A percentile compares a stretch with the other conserved stretches of the same genome.
Conservation (phyloP, 1,140 invertebrate species). For the Zophobas atratus region DNA sequence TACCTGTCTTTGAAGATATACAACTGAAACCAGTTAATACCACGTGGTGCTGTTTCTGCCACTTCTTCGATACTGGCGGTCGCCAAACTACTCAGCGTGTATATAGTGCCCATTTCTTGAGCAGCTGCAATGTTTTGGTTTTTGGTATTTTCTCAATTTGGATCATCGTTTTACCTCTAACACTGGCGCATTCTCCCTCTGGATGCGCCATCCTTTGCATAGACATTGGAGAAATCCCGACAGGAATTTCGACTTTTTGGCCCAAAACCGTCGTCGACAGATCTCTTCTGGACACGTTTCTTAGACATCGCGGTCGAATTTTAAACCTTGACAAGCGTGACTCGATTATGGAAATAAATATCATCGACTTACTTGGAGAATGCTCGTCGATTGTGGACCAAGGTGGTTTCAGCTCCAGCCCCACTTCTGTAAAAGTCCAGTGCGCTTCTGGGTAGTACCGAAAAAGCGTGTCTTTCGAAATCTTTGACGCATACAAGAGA, state of each 20-base stretch:
- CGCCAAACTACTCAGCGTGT: slow-evolving; percentile 88
- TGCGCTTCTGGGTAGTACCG: slow-evolving; percentile 77
- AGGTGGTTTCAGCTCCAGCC: slow-evolving; percentile 85
- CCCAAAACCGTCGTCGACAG: slow-evolving; percentile 79
- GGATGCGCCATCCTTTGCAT: slow-evolving; percentile 95
- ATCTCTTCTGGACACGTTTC: slow-evolving; percentile 81
- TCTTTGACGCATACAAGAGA: slow-evolving; percentile 82
- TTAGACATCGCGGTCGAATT: slow-evolving; percentile 85
- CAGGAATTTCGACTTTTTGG: slow-evolving; percentile 80
- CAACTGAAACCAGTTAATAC: slow-evolving; percentile 91
- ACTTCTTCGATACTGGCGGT: slow-evolving; percentile 93
- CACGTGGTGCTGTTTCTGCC: slow-evolving; percentile 80
- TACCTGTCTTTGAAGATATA: slow-evolving; percentile 86
- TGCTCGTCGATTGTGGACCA: slow-evolving; percentile 83
- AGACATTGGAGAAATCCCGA: slow-evolving; percentile 92
- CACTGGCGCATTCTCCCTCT: slow-evolving; percentile 91
- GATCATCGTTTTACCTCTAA: slow-evolving; percentile 75
- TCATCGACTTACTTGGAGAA: slow-evolving; percentile 80
- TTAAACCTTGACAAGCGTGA: slow-evolving; percentile 74
- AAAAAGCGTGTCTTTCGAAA: slow-evolving; percentile 82
- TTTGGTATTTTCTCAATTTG: neutral
- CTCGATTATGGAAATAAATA: neutral
- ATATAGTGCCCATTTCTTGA: slow-evolving; percentile 80
- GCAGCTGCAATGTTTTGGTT: slow-evolving; percentile 75
- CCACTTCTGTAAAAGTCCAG: slow-evolving; percentile 93